Evolutionary conservation across 2,797 vertebrate species (phyloP).

Genomic region (Epinephelus coioides): DNA sequence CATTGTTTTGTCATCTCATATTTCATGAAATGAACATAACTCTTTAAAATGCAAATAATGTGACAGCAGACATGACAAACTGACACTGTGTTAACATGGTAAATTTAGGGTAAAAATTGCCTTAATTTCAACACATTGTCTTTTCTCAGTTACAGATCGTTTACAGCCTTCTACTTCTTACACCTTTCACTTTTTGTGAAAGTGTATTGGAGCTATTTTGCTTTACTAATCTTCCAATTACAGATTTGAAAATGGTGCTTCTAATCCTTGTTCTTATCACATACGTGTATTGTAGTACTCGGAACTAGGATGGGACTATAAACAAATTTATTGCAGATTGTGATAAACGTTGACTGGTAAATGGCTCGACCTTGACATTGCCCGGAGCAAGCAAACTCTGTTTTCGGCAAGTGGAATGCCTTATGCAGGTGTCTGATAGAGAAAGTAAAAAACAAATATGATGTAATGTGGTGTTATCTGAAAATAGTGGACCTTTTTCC

Average conservation of each 20-base stretch:
- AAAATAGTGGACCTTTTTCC: too few species aligned
- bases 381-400: too few species aligned
- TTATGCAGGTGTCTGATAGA: too few species aligned
- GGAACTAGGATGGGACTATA: too few species aligned
- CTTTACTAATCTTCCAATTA: neutral
- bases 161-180: neutral
- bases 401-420: too few species aligned
- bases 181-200: neutral
- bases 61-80: constrained; percentile 9
- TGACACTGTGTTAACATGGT: constrained; percentile 12
- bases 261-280: neutral
- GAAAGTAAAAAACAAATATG: too few species aligned
- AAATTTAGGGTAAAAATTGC: constrained; percentile 37
- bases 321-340: too few species aligned
- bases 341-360: too few species aligned
- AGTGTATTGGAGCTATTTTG: neutral
- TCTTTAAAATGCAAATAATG: constrained; percentile 23
- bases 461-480: too few species aligned
- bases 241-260: neutral
- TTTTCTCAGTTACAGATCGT: neutral
- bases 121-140: neutral
- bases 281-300: too few species aligned
- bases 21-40: constrained; percentile 12
- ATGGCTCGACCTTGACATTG: too few species aligned
- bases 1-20: neutral